A percentile compares a stretch with the other conserved stretches of the same genome.
Evolutionary conservation across 2,888 invertebrate genomes (phyloP).

Genomic region (Reticulitermes lucifugus): DNA sequence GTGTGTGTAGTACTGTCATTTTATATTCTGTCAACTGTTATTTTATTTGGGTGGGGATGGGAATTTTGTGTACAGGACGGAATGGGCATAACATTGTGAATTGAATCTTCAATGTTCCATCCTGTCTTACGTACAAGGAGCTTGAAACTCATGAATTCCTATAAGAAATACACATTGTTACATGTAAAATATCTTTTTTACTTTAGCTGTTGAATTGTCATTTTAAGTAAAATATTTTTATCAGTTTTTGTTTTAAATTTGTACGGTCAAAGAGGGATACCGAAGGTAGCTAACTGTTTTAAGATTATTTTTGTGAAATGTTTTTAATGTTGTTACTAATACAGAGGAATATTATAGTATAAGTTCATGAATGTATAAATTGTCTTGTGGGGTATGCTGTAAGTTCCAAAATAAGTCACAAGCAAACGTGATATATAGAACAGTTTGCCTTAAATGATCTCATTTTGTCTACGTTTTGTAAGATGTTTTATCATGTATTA

Average conservation of each 20-base stretch:
- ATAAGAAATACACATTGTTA: neutral
- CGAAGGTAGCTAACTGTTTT: neutral
- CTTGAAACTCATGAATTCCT: neutral
- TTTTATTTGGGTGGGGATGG: neutral
- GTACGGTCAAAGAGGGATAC: neutral
- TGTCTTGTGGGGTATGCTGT: neutral
- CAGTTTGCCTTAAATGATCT: constrained; percentile 12
- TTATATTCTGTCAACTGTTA: neutral
- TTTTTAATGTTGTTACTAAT: constrained; percentile 3
- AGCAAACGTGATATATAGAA: neutral
- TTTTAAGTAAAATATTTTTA: neutral
- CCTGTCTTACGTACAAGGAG: neutral
- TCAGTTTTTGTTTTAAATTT: neutral
- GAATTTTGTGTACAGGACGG: neutral
- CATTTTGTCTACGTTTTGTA: neutral
- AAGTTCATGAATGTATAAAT: neutral
- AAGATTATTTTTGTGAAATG: neutral
- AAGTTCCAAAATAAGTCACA: neutral
- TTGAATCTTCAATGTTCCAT: neutral
- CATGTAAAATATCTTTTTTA: neutral
- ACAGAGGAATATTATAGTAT: neutral
- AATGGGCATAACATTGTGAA: neutral
- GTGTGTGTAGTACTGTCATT: neutral
- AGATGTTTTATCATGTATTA: neutral
- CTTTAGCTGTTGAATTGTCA: neutral